Base-by-base conservation (phyloP, 2,797 vertebrate species). In the Ctenosaura bakeri region DNA sequence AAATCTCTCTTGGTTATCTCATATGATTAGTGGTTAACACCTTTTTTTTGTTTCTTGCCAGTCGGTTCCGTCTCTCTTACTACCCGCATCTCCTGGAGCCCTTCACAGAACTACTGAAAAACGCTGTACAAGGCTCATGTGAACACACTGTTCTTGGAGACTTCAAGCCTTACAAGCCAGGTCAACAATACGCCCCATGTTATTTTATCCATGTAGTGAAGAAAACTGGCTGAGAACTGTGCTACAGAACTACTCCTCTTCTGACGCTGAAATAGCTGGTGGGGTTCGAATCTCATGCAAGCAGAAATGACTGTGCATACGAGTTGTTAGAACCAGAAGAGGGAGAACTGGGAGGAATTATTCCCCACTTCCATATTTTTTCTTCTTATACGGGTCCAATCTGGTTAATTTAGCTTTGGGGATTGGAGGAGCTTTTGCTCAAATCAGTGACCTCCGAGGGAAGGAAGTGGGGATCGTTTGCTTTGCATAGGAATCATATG, bases 51-150 rank as follows among this genome's bases (percentile, higher is more conserved):
- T 87, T 86, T 52, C 69, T 92, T 84, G 95, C 0, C 96, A 99
- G 99, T 96, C 99, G 99, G 93, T 99, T 99, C 95, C 98, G 99
- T 29, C 98, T 99, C 87, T 99, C 99, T 0, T 99, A 99, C 97
- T 99, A 99, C 95, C 99, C 99, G 0, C 99, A 99, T 93, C 93
- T 96, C 6, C 95, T 99, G 97, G 97, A 98, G 10, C 97, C 96
- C 95, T 99, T 99, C 96, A 98, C 96, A 0, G 95, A 96, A 54
- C 93, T 99, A 84, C 97, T 99, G 89, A 97, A 87, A 38, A 97
- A 95, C 0, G 98, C 99, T 35, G 99, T 99, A 79, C 94, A 92
- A 1, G 98, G 98, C 82, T 98, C 97, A 93, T 96, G 98, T 95
- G 97, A 99, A 95, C 99, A 99, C 97, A 97, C 82, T 0, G 97